phyloP scores from a whole-genome alignment of 2,888 invertebrate species.

The Conops quadrifasciatus region DNA sequence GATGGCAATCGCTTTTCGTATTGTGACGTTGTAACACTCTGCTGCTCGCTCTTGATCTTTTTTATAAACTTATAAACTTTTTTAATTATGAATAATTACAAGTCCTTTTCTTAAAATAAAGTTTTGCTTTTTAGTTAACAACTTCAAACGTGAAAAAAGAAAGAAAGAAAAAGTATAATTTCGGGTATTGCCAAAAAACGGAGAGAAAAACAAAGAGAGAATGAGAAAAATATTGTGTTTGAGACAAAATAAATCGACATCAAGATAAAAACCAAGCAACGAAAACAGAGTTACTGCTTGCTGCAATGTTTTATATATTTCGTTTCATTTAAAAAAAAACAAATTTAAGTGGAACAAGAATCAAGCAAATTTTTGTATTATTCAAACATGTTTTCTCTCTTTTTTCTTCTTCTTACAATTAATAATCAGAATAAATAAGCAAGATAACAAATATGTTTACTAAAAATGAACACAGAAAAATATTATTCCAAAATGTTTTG shows the following conservation, averaged over 20 bases:
- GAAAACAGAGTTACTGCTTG: background rate
- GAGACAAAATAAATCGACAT: background rate
- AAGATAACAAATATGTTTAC: background rate
- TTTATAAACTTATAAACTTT: slow-evolving; percentile 20
- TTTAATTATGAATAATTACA: slow-evolving; percentile 28
- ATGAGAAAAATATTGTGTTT: slow-evolving; percentile 13
- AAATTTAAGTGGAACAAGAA: background rate
- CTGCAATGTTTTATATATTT: background rate
- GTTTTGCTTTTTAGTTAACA: slow-evolving; percentile 25
- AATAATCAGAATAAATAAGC: background rate
- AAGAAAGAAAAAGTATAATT: background rate
- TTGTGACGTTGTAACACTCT: too few relatives aligned
- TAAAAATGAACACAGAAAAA: slow-evolving; percentile 2
- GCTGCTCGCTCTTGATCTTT: too few relatives aligned
- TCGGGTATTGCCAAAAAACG: background rate
- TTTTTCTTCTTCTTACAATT: background rate
- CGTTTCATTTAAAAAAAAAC: background rate
- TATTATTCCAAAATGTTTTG: slow-evolving; percentile 7
- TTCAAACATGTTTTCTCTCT: background rate
- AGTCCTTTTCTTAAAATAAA: slow-evolving; percentile 19
- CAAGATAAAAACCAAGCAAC: slow-evolving; percentile 13
- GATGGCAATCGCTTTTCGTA: too few relatives aligned
- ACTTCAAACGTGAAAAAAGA: background rate
- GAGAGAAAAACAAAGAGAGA: background rate
- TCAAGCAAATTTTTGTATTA: slow-evolving; percentile 2